Percentiles rank a stretch among this genome's conserved stretches.
phyloP scores from a whole-genome alignment of 2,797 vertebrate species.

The Smutsia temminckii region DNA sequence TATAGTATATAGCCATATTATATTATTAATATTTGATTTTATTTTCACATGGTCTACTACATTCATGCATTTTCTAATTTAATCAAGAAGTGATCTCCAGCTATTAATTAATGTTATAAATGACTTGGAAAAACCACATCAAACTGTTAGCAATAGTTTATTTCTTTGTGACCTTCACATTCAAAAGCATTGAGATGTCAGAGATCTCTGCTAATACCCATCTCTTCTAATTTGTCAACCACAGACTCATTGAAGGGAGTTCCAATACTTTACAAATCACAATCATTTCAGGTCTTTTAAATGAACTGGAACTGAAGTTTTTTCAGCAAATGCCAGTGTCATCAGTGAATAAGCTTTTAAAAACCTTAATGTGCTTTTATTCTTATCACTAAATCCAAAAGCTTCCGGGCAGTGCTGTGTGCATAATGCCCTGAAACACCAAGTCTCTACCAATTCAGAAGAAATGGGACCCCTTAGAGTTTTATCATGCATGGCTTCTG shows the following conservation, averaged over 20 bases:
- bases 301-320: not conserved
- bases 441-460: slow-evolving; percentile 52
- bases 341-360: not conserved
- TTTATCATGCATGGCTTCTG: slow-evolving; percentile 65
- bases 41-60: rapidly evolving
- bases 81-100: slow-evolving; percentile 22
- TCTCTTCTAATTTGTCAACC: not conserved
- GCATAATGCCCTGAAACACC: slow-evolving; percentile 10
- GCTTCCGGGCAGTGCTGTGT: not conserved
- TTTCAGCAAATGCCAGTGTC: slow-evolving; percentile 33
- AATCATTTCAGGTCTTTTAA: not conserved
- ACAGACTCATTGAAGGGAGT: not conserved
- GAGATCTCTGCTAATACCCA: not conserved
- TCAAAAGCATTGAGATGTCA: slow-evolving; percentile 29
- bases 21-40: not conserved
- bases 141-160: not conserved
- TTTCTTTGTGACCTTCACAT: slow-evolving; percentile 47
- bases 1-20: not conserved
- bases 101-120: slow-evolving; percentile 60
- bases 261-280: not conserved
- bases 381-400: slow-evolving; percentile 1
- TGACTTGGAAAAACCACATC: slow-evolving; percentile 58
- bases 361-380: slow-evolving; percentile 18
- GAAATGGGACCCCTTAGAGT: slow-evolving; percentile 18
- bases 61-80: not conserved